Base-by-base conservation (phyloP, 2,113 vertebrate genomes). In the Aptenodytes forsteri region DNA sequence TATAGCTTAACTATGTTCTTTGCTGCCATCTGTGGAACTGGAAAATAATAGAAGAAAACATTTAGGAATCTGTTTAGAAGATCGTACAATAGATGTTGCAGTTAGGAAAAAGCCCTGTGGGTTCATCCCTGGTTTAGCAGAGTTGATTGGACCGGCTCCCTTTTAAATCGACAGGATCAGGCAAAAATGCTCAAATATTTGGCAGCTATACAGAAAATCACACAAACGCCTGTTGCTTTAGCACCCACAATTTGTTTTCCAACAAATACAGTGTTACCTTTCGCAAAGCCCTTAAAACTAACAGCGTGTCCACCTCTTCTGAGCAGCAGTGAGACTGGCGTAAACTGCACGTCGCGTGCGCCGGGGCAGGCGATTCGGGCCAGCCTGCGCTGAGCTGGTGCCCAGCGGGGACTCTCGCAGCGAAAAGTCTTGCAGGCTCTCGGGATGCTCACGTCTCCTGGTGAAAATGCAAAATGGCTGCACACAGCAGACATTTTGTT, bases 301-400 rank as follows among this genome's bases (percentile, higher is more conserved):
- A 40, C 34, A 21, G 75, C 78, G 75, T n/a, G 38, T 38, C 50
- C 26, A 25, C 38, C n/a, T 78, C n/a, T 83, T 50, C 85, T 38
- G 82, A 72, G 1, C 34, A 50, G 7, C 42, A 0, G 5, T 1
- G 44, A 20, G 65, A 0, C 16, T 16, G 42, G 26, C 0, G 1
- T 5, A 46, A 80, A 11, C 44, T 3, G 40, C 11, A 0, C 3
- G 64, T 4, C 8, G 32, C 6, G 10, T 10, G 62, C 2, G 2
- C 47, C 1, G 36, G 10, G 32, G 49, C 64, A 30, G 54, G 42
- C 26, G 61, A 11, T 9, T 30, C 0, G 11, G 66, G 16, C 8
- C 56, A 30, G 29, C 20, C 29, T 3, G 55, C 2, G 4, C 36
- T 16, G 52, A 29, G 55, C 61, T 15, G 21, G 7, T 27, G 46